phyloP scores from a whole-genome alignment of 2,113 vertebrate genomes.

The Boleophthalmus pectinirostris region DNA sequence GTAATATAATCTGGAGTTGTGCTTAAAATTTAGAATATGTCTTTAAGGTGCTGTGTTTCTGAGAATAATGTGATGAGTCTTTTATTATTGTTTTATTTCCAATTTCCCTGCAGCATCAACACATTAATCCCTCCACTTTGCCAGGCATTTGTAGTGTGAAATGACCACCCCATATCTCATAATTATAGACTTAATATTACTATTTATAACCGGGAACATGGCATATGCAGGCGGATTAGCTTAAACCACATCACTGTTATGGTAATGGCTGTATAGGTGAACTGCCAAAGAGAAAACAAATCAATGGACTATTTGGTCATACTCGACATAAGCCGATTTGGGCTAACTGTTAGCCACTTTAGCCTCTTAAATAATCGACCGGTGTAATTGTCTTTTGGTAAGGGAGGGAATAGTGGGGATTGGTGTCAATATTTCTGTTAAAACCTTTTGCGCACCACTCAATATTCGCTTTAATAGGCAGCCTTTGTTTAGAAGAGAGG shows the following conservation, averaged over 20 bases:
- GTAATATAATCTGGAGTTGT: conserved; percentile 2
- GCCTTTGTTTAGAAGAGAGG: conserved; percentile 64
- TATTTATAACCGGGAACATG: neutral
- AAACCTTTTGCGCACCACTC: conserved; percentile 68
- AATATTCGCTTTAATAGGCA: conserved; percentile 71
- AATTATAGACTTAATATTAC: conserved; percentile 6
- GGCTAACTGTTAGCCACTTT: conserved; percentile 3
- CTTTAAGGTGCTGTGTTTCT: conserved; percentile 8
- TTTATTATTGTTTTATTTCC: conserved; percentile 13
- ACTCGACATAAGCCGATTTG: conserved; percentile 10
- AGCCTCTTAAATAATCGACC: conserved; percentile 11
- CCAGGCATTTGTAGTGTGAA: conserved; percentile 9
- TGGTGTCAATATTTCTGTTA: conserved; percentile 72
- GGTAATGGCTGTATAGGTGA: conserved; percentile 1
- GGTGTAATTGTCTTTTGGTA: conserved; percentile 11
- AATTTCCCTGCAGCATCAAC: conserved; percentile 6
- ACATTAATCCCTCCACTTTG: conserved; percentile 13
- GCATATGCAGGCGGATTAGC: neutral
- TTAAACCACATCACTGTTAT: conserved; percentile 6
- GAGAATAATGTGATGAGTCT: conserved; percentile 7
- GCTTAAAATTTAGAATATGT: conserved; percentile 12
- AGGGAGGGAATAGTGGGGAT: conserved; percentile 42
- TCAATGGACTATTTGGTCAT: conserved; percentile 11
- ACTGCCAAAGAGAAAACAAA: conserved; percentile 9
- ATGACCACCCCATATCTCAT: conserved; percentile 7